Evolutionary conservation across 2,888 invertebrate species (phyloP), one percentile per base, ranked within the genome.

Genomic region (Lucinisca nassula): DNA sequence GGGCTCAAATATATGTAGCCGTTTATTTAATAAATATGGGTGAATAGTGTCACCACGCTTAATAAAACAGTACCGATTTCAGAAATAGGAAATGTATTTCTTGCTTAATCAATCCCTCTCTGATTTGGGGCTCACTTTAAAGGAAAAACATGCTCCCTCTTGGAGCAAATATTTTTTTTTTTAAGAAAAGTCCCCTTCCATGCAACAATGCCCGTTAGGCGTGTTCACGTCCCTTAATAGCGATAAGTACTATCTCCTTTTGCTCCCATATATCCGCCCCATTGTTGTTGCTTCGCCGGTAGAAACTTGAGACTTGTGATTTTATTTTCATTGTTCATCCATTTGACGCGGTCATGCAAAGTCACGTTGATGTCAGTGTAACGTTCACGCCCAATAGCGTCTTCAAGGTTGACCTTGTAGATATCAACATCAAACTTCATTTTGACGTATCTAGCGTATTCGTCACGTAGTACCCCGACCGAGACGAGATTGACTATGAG

Each of bases 351-450:
- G 21, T 88, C 80, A 58, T 92, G 91, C 21, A 92, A 49, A 0
- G 93, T 92, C 30, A 88, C 93, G 73, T 93, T 92, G 49, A 92
- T 77, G 1, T 89, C 89, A 32, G 86, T 87, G 79, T 92, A 88
- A 32, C 84, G 45, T 45, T 90, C 88, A 55, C 79, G 80, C 14
- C 49, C 37, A 17, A 93, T 79, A 0, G 85, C 78, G 30, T 92
- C 92, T 32, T 93, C 92, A 38, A 93, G 78, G 58, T 84, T 91
- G 0, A 92, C 70, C 78, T 93, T 93, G 84, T 87, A 93, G 21
- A 93, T 85, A 67, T 93, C 93, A 0, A 89, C 89, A 45, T 89
- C 90, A 40, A 93, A 93, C 84, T 93, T 92, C 93, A 92, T 93
- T 82, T 93, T 93, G 12, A 93, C 90, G 58, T 70, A 89, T 78